Conservation (phyloP, 2,113 vertebrate species). For the Megaceryle maxima region DNA sequence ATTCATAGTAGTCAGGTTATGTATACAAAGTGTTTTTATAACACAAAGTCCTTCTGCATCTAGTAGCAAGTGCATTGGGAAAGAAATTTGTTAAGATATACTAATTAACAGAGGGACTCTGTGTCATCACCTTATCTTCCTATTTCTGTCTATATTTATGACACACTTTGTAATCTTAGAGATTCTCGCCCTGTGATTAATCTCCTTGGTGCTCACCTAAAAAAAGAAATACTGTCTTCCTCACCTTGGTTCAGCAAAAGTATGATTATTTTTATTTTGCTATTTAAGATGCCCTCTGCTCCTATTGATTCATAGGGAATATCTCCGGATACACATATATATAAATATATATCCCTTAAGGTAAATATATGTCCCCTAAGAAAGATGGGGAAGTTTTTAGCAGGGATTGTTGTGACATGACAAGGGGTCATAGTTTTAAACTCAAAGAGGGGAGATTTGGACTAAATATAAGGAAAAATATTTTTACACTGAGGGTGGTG, state of each 20-base stretch:
- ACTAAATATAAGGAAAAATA: not conserved
- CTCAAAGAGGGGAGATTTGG: not conserved
- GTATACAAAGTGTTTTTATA: not conserved
- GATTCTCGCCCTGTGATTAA: not conserved
- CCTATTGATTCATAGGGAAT: not conserved
- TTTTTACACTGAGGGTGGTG: not conserved
- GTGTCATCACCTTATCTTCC: not conserved
- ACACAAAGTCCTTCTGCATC: not conserved
- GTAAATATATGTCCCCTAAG: not conserved
- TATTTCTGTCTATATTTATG: not conserved
- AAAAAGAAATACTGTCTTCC: not conserved
- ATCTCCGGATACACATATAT: not conserved
- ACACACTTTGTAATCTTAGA: not conserved
- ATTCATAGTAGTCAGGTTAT: not conserved
- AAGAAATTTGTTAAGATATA: not conserved
- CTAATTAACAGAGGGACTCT: not conserved
- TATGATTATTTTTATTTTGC: not conserved
- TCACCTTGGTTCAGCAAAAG: not conserved
- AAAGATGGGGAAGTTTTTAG: not conserved
- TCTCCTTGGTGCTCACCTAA: not conserved
- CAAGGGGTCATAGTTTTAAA: not conserved
- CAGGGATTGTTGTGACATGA: not conserved
- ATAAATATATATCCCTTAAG: not conserved
- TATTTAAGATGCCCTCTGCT: not conserved
- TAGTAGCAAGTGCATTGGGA: rapidly evolving